Evolutionary conservation across 2,113 vertebrate genomes (phyloP), one percentile per base, ranked within the genome.

Genomic region (Cnemophilus loriae): DNA sequence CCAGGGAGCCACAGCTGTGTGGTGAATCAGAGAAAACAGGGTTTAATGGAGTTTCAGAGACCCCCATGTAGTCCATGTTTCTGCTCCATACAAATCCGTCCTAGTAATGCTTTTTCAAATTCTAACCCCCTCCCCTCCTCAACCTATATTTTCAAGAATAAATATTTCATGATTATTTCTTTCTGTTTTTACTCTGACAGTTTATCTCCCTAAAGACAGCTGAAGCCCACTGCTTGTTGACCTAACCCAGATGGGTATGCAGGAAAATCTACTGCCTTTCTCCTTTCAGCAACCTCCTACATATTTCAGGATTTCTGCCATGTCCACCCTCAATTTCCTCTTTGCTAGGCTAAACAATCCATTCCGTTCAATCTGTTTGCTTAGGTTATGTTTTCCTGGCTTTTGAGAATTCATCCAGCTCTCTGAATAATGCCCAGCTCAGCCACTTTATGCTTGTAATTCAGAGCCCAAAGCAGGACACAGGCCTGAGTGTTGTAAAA

Each of bases 251-350:
- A 88, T 33, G 28, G 53, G 18, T 85, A 95, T 88, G 94, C 79
- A 94, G n/a, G 65, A 88, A 83, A 76, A 91, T 87, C 78, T 85
- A 63, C 84, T 68, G 88, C 67, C 41, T 68, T 79, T 85, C 88
- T 94, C 90, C 57, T 95, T 89, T 82, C 78, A 83, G 80, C 71
- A 93, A 18, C 63, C 50, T 95, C 44, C 75, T 92, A 65, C 88
- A 83, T 96, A 93, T 90, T 90, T 96, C 81, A 94, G 87, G 53
- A 89, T 93, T 93, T 91, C 61, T 93, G 65, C 88, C 85, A 69
- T 46, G 85, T 85, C 49, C 79, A 92, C 59, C 53, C 57, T 94
- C 90, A 92, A 93, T 96, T 97, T 96, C 96, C 94, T 91, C 78
- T 90, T 71, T 63, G 49, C 84, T 85, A 87, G 65, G 92, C 74